phyloP scores from a whole-genome alignment of 1,140 invertebrate species.

The Mizuhopecten yessoensis region DNA sequence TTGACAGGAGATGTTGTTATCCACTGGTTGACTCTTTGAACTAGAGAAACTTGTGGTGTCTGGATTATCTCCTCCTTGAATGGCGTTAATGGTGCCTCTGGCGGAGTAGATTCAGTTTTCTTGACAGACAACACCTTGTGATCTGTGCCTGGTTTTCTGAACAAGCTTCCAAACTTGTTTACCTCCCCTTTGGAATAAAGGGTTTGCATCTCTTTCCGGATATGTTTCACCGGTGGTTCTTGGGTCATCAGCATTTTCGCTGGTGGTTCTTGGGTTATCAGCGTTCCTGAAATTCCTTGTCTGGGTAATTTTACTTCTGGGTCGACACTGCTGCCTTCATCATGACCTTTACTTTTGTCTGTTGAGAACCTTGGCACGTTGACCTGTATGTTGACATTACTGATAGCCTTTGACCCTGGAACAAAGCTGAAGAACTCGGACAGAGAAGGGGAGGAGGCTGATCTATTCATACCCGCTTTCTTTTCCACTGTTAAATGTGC shows the following conservation, averaged over 20 bases:
- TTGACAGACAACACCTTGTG: background rate
- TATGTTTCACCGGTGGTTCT: background rate
- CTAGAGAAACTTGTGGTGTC: background rate
- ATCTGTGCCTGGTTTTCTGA: background rate
- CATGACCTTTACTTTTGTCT: background rate
- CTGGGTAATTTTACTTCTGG: background rate
- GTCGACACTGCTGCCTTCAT: background rate
- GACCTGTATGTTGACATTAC: background rate
- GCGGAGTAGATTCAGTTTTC: background rate
- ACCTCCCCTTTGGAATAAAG: background rate
- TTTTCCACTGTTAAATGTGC: conserved; percentile 7
- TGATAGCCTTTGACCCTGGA: background rate
- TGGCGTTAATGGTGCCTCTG: background rate
- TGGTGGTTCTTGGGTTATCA: background rate
- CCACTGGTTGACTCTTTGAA: background rate
- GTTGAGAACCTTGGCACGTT: background rate
- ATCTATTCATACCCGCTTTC: background rate
- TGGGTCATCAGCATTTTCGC: background rate
- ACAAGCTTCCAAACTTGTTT: background rate
- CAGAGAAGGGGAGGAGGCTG: background rate
- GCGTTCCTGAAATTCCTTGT: background rate
- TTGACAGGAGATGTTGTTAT: background rate
- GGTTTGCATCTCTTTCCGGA: background rate
- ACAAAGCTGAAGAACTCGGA: background rate
- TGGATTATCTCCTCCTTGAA: background rate